Evolutionary conservation across 2,888 invertebrate genomes (phyloP).

Genomic region (Macrophya annulata): DNA sequence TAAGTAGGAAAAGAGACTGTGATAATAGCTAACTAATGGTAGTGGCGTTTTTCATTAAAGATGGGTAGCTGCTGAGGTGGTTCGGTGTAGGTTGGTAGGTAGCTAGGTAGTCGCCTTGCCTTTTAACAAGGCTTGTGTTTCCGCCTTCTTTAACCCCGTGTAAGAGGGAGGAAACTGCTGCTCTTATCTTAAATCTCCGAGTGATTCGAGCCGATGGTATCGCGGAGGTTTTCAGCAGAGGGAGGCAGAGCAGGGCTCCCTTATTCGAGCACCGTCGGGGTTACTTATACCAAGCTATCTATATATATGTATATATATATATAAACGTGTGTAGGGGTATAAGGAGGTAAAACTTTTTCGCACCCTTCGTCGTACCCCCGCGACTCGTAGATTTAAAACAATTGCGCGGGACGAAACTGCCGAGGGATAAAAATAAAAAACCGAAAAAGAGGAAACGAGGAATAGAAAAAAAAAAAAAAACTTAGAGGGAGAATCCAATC

Average conservation of each 20-base stretch:
- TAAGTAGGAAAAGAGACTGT: conserved; percentile 23
- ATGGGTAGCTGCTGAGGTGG: neutral
- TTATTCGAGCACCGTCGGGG: neutral
- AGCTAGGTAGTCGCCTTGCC: conserved; percentile 37
- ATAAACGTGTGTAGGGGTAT: too few relatives aligned
- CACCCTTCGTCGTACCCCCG: neutral
- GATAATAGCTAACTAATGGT: conserved; percentile 49
- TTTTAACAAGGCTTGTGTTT: conserved; percentile 69
- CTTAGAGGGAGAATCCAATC: neutral
- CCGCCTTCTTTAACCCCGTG: conserved; percentile 63
- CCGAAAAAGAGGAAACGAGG: neutral
- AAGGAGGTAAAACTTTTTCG: conserved; percentile 17
- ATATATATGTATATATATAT: neutral
- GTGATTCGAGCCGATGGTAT: conserved; percentile 67
- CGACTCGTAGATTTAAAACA: conserved; percentile 37
- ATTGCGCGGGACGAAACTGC: conserved; percentile 33
- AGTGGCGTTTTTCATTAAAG: conserved; percentile 34
- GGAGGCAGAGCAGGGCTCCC: neutral
- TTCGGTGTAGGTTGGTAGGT: neutral
- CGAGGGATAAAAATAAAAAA: neutral
- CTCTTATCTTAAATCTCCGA: conserved; percentile 69
- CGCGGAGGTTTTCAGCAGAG: neutral
- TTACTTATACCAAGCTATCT: conserved; percentile 20
- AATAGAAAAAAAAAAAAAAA: neutral
- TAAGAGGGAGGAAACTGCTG: conserved; percentile 63